These are phyloP conservation scores for Microcebus ravelobensis DNA, from an alignment of 2,113 vertebrate genomes.

Conservation along the genomic window DNA sequence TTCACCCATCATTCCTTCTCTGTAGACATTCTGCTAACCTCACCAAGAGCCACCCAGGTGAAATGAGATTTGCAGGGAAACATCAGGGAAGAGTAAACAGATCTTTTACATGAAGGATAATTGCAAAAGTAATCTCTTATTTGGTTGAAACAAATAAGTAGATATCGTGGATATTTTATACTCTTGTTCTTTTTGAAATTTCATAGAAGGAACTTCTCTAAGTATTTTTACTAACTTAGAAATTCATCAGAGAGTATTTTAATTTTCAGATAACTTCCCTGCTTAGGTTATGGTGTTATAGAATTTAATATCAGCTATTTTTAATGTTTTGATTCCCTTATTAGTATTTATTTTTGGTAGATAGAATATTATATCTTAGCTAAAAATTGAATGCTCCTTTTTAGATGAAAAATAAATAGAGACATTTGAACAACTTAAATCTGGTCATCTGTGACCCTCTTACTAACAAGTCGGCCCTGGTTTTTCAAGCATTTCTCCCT, in stretches of 20 bases:
- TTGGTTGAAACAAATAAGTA: not conserved
- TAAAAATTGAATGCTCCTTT: not conserved
- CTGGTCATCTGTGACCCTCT: not conserved
- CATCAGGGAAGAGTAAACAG: not conserved
- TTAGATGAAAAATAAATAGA: not conserved
- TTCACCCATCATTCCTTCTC: not conserved
- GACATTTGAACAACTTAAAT: conserved; percentile 17
- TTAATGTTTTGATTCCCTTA: not conserved
- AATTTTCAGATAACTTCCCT: not conserved
- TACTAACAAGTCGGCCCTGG: not conserved
- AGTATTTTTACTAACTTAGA: not conserved
- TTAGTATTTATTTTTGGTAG: not conserved
- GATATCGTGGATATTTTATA: not conserved
- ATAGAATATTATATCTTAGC: not conserved
- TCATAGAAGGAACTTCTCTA: not conserved
- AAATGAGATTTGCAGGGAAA: not conserved
- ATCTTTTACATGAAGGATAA: not conserved
- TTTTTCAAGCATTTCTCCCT: conserved; percentile 77
- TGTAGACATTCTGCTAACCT: not conserved
- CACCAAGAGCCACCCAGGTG: not conserved
- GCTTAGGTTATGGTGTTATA: not conserved
- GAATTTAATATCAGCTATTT: not conserved
- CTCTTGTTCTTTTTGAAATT: not conserved
- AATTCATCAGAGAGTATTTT: not conserved
- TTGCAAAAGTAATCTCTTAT: not conserved